phyloP scores from a whole-genome alignment of 1,140 invertebrate species.

The Tribolium castaneum region DNA sequence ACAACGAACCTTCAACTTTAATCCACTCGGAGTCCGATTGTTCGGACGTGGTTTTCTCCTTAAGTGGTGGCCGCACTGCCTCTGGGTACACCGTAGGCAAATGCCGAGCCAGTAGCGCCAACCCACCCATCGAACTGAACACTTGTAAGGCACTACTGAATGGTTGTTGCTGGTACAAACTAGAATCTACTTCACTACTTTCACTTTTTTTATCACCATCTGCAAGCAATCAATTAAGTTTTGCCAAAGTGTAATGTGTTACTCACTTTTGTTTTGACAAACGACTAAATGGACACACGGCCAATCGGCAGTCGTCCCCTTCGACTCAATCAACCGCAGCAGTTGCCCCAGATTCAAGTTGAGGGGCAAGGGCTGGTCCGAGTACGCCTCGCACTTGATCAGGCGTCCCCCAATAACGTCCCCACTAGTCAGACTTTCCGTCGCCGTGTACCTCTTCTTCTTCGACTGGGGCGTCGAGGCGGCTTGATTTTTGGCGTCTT shows the following conservation, averaged over 20 bases:
- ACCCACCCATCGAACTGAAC: slow-evolving; percentile 87
- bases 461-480: slow-evolving; percentile 58
- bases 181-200: slow-evolving; percentile 24
- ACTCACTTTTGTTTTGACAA: slow-evolving; percentile 59
- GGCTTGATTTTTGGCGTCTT: slow-evolving; percentile 75
- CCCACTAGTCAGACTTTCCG: background rate
- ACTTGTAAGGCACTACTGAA: slow-evolving; percentile 80
- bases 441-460: slow-evolving; percentile 60
- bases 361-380: slow-evolving; percentile 59
- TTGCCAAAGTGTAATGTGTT: background rate
- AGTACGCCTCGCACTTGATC: slow-evolving; percentile 57
- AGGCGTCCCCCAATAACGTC: slow-evolving; percentile 55
- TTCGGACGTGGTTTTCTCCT: slow-evolving; percentile 68
- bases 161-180: slow-evolving; percentile 56
- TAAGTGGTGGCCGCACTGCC: slow-evolving; percentile 66
- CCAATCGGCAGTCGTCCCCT: slow-evolving; percentile 56
- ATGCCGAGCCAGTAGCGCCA: slow-evolving; percentile 87
- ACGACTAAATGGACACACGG: slow-evolving; percentile 61
- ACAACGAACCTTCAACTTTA: slow-evolving; percentile 63
- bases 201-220: slow-evolving; percentile 39
- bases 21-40: slow-evolving; percentile 80
- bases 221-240: background rate
- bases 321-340: slow-evolving; percentile 59
- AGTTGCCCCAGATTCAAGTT: slow-evolving; percentile 60
- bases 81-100: slow-evolving; percentile 89